Conservation (phyloP, 1,140 invertebrate species). For the Ceratoteleas bidentatus region DNA sequence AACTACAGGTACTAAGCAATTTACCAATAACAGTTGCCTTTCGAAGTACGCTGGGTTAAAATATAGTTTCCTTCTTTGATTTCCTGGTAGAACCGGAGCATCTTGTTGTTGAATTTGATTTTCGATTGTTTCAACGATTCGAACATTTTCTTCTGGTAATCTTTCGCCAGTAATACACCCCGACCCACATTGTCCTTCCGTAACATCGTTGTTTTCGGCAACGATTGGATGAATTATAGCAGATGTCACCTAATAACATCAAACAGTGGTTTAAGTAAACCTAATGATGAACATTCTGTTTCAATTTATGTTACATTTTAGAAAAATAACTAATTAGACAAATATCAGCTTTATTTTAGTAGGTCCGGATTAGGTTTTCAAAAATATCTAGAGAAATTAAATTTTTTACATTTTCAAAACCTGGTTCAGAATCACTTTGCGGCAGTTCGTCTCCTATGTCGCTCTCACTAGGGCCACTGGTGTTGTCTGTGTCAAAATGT, state of each 20-base stretch:
- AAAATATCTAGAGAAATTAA: not conserved
- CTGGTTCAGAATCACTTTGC: slow-evolving; percentile 71
- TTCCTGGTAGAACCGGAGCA: slow-evolving; percentile 78
- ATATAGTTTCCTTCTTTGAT: slow-evolving; percentile 89
- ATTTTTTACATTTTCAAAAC: slow-evolving; percentile 73
- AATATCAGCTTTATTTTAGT: not conserved
- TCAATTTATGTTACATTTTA: too few relatives aligned
- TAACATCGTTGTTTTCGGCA: slow-evolving; percentile 68
- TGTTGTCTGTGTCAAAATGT: slow-evolving; percentile 83
- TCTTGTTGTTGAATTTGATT: slow-evolving; percentile 81
- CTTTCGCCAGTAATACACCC: slow-evolving; percentile 84
- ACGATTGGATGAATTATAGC: slow-evolving; percentile 85
- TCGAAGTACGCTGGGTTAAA: slow-evolving; percentile 95
- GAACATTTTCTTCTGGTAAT: slow-evolving; percentile 90
- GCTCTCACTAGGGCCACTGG: slow-evolving; percentile 77
- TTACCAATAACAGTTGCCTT: slow-evolving; percentile 89
- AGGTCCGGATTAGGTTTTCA: not conserved
- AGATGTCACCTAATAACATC: slow-evolving; percentile 83
- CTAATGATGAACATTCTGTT: too few relatives aligned
- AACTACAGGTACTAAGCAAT: too few relatives aligned
- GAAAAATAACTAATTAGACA: too few relatives aligned
- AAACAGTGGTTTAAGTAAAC: not conserved
- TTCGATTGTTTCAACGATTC: slow-evolving; percentile 90
- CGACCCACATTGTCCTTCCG: slow-evolving; percentile 76
- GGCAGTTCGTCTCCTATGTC: slow-evolving; percentile 75